These are phyloP conservation scores for Hylomyscus alleni DNA, from an alignment of 2,797 vertebrate genomes.

Conservation along the genomic window DNA sequence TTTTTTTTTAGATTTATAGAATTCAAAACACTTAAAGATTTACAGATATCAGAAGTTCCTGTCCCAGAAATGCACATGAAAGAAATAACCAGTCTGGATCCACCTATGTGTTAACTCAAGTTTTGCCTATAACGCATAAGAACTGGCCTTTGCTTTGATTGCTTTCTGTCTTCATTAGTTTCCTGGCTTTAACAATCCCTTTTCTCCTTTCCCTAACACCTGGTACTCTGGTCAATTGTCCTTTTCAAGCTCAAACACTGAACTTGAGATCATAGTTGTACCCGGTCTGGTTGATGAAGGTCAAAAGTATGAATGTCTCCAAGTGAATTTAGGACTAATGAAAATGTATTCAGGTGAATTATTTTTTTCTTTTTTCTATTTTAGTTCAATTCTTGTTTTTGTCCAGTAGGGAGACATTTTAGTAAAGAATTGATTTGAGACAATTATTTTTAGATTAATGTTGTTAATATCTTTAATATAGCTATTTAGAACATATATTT, in stretches of 20 bases:
- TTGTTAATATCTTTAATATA: constrained; percentile 8
- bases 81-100: background rate
- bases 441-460: background rate
- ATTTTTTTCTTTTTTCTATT: background rate
- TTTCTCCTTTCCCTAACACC: background rate
- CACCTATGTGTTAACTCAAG: background rate
- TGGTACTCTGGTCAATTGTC: background rate
- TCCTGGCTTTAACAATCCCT: background rate
- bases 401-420: background rate
- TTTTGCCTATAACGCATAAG: background rate
- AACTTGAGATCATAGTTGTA: background rate
- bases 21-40: background rate
- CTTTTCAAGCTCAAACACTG: background rate
- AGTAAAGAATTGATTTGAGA: background rate
- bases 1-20: background rate
- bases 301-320: background rate
- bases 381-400: background rate
- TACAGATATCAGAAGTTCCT: background rate
- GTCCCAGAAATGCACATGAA: background rate
- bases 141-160: background rate
- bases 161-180: background rate
- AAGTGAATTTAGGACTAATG: background rate
- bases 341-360: background rate
- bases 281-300: background rate
- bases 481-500: background rate